Evolutionary conservation across 1,140 invertebrate species (phyloP).

Genomic region (Drosophila saltans): DNA sequence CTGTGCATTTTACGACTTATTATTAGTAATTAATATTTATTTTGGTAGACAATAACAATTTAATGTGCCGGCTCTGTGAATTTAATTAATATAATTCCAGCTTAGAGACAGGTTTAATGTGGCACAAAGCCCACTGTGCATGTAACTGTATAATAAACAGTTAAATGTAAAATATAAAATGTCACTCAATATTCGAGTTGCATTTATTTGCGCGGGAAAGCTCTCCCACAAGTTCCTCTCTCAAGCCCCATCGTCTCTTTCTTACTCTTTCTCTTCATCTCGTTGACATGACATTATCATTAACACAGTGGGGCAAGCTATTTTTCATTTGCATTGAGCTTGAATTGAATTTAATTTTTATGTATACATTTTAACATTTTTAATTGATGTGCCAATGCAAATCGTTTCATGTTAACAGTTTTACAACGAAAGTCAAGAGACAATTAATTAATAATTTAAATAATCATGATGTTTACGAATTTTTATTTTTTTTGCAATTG

Average conservation of each 20-base stretch:
- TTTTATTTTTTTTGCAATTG: not conserved
- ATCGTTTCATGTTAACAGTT: slow-evolving; percentile 51
- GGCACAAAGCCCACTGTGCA: slow-evolving; percentile 26
- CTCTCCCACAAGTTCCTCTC: slow-evolving; percentile 1
- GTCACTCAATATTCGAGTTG: slow-evolving; percentile 13
- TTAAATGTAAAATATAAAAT: slow-evolving; percentile 25
- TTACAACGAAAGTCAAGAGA: slow-evolving; percentile 3
- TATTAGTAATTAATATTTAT: too few relatives aligned
- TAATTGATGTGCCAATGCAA: slow-evolving; percentile 48
- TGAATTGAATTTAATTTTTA: slow-evolving; percentile 26
- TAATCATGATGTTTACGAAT: not conserved
- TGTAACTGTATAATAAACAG: slow-evolving; percentile 48
- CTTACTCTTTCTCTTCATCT: slow-evolving; percentile 3
- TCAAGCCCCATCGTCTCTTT: not conserved
- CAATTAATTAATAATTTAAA: slow-evolving; percentile 28
- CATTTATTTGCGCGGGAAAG: slow-evolving; percentile 29
- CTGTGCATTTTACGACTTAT: not conserved
- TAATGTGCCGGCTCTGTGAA: not conserved
- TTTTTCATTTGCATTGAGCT: slow-evolving; percentile 20
- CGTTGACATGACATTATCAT: not conserved
- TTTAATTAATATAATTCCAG: not conserved
- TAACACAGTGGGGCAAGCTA: slow-evolving; percentile 23
- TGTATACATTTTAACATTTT: not conserved
- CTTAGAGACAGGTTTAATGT: not conserved
- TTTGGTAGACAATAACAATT: too few relatives aligned